Conservation (phyloP, 2,888 invertebrate genomes). For the Monopis laevigella region DNA sequence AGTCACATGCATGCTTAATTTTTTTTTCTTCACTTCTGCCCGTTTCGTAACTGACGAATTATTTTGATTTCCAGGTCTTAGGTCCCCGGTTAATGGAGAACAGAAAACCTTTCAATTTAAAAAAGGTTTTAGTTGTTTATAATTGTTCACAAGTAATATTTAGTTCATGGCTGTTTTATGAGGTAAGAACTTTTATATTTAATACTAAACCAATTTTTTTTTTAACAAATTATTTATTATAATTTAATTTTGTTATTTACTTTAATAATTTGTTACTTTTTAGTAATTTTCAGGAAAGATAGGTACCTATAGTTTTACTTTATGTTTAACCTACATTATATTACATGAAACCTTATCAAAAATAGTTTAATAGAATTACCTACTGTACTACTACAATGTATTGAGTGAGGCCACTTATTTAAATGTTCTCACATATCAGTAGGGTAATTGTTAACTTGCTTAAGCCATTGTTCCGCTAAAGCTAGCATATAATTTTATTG, state of each 20-base stretch:
- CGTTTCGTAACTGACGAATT: too few species aligned
- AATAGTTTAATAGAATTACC: slow-evolving; percentile 11
- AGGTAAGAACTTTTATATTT: slow-evolving; percentile 69
- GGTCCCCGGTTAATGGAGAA: slow-evolving; percentile 93
- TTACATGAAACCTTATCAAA: neutral
- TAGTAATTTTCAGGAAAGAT: too few species aligned
- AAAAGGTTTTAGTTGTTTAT: slow-evolving; percentile 80
- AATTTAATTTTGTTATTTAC: too few species aligned
- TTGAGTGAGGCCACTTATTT: neutral
- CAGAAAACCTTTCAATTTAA: slow-evolving; percentile 86
- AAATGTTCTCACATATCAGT: slow-evolving; percentile 7
- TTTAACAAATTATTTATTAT: too few species aligned
- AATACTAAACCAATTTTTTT: slow-evolving; percentile 14
- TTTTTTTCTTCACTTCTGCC: too few species aligned
- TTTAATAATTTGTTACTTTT: too few species aligned
- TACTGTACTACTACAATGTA: neutral
- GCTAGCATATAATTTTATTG: slow-evolving; percentile 8
- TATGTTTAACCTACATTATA: too few species aligned
- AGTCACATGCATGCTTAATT: too few species aligned
- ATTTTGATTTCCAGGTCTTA: slow-evolving; percentile 78
- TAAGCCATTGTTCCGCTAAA: slow-evolving; percentile 5
- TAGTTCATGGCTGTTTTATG: slow-evolving; percentile 90
- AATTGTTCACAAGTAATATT: slow-evolving; percentile 91
- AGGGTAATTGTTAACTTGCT: slow-evolving; percentile 6
- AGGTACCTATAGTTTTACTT: too few species aligned